phyloP scores from a whole-genome alignment of 2,888 invertebrate species.

The Alloplasta piceator region DNA sequence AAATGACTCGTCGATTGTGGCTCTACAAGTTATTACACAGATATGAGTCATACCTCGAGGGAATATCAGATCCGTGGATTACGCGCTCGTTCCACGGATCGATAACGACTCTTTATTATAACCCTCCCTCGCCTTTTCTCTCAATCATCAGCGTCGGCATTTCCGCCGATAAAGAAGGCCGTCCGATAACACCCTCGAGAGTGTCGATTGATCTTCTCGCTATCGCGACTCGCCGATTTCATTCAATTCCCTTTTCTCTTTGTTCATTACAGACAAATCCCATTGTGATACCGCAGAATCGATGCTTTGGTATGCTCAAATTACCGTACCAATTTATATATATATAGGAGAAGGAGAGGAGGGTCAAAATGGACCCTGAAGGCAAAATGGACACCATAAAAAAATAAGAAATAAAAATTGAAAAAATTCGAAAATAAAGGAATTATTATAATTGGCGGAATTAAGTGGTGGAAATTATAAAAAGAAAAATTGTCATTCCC shows the following conservation, averaged over 20 bases:
- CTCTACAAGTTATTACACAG: constrained; percentile 13
- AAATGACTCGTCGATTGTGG: constrained; percentile 45
- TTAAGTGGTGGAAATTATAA: no score
- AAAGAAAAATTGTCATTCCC: no score
- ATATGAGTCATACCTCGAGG: not conserved
- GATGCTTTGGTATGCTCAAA: constrained; percentile 10
- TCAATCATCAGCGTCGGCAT: constrained; percentile 8
- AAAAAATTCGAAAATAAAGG: no score
- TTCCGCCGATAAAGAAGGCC: constrained; percentile 2
- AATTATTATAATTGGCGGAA: no score
- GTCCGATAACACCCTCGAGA: not conserved
- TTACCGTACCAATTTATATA: not conserved
- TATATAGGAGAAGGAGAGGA: no score
- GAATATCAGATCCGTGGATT: constrained; percentile 41
- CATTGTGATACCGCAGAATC: constrained; percentile 3
- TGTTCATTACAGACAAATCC: not conserved
- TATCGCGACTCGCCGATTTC: not conserved
- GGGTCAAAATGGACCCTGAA: no score
- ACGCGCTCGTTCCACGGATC: constrained; percentile 20
- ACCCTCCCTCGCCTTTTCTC: constrained; percentile 2
- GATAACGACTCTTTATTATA: constrained; percentile 41
- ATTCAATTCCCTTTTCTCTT: constrained; percentile 3
- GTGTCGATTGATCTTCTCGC: constrained; percentile 8
- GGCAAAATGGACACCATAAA: no score
- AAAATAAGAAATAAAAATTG: no score